These are phyloP conservation scores for Tridacna crocea DNA, from an alignment of 2,888 invertebrate genomes.

Conservation along the genomic window DNA sequence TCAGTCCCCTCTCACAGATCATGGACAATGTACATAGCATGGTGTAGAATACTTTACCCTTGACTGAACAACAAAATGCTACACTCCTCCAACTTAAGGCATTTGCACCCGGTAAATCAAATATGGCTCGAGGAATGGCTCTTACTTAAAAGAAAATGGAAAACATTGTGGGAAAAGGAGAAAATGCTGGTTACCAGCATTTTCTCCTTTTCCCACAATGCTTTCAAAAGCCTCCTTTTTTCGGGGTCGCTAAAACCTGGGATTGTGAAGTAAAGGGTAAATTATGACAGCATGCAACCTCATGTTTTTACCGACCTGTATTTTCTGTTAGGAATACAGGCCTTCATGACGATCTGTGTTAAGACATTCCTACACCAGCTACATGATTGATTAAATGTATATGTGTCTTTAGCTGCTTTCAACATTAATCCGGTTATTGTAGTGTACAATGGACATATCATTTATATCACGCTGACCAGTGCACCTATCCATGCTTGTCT, in stretches of 20 bases:
- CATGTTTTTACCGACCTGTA: no score
- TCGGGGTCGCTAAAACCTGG: background rate
- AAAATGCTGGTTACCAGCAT: background rate
- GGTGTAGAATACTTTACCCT: no score
- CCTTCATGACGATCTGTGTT: no score
- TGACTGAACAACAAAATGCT: no score
- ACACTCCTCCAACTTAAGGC: no score
- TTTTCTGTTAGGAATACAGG: no score
- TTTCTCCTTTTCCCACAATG: background rate
- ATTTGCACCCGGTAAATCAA: background rate
- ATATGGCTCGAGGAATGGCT: background rate
- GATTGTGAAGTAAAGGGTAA: background rate
- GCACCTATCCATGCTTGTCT: background rate
- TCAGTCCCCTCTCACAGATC: no score
- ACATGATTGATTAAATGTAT: background rate
- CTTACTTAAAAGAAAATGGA: background rate
- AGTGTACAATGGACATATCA: background rate
- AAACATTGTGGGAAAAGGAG: background rate
- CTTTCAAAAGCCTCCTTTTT: background rate
- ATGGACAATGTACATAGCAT: no score
- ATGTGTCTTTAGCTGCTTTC: background rate
- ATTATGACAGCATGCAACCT: background rate
- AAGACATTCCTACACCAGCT: no score
- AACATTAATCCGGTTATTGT: background rate
- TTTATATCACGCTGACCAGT: background rate